phyloP scores from a whole-genome alignment of 2,797 vertebrate species.

The Florisuga fusca region DNA sequence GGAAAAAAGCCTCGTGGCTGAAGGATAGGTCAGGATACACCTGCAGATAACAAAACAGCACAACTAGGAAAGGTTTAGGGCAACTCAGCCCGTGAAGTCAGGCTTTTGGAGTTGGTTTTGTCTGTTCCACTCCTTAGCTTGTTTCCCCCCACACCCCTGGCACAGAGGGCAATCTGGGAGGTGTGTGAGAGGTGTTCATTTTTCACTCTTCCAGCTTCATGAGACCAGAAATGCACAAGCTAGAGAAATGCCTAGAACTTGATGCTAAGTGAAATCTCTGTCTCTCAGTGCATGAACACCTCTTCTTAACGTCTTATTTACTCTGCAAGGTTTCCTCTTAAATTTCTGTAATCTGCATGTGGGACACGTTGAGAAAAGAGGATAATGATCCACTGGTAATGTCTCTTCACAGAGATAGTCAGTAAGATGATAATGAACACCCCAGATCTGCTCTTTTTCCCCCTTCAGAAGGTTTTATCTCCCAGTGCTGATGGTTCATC shows the following conservation, averaged over 20 bases:
- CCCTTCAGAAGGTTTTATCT: neutral
- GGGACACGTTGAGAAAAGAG: neutral
- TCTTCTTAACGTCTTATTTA: neutral
- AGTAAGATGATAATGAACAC: neutral
- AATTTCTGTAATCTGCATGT: accelerated
- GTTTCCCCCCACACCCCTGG: accelerated
- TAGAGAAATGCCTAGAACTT: neutral
- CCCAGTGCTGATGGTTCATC: accelerated
- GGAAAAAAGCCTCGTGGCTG: neutral
- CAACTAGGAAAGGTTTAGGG: neutral
- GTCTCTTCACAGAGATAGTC: neutral
- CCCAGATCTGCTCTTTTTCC: neutral
- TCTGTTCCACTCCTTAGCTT: neutral
- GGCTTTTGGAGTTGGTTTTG: neutral
- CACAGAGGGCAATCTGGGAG: accelerated
- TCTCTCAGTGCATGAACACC: accelerated
- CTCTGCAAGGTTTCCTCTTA: neutral
- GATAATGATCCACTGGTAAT: accelerated
- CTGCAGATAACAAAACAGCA: neutral
- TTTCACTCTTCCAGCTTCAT: neutral
- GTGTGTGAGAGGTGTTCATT: accelerated
- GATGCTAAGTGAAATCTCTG: neutral
- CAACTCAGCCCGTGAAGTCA: no score
- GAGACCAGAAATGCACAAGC: neutral
- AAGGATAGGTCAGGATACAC: neutral